phyloP scores from a whole-genome alignment of 1,140 invertebrate species.

The Gyrodactylus bullatarudis region DNA sequence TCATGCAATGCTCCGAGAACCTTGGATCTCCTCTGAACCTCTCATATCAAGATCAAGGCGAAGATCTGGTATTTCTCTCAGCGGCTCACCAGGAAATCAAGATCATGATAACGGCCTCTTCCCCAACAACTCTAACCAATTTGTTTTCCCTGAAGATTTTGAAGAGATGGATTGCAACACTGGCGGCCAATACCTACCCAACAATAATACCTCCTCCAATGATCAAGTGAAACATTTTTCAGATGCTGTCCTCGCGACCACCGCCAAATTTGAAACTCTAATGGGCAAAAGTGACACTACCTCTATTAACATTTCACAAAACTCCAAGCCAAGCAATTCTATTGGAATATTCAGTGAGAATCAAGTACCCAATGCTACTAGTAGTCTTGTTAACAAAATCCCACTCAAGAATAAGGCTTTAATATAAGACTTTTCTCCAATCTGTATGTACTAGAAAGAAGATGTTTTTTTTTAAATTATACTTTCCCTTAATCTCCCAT shows the following conservation, averaged over 20 bases:
- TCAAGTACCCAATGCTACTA: too few species aligned
- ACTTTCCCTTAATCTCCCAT: too few species aligned
- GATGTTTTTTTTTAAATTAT: too few species aligned
- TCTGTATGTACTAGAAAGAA: too few species aligned
- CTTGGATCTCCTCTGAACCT: background rate
- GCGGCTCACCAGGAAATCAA: background rate
- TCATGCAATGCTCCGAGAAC: background rate
- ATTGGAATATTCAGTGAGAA: background rate
- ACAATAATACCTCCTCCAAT: too few species aligned
- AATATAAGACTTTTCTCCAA: too few species aligned
- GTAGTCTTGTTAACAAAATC: background rate
- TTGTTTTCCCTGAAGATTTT: background rate
- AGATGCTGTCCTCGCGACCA: background rate
- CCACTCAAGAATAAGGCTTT: background rate
- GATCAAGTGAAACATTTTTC: too few species aligned
- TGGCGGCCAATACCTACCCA: too few species aligned
- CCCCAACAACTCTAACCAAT: background rate
- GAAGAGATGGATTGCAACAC: background rate
- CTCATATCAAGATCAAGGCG: background rate
- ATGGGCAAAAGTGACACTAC: background rate
- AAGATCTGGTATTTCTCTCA: background rate
- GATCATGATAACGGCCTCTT: background rate
- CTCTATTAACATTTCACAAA: background rate
- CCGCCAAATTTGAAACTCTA: background rate
- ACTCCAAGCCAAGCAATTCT: background rate